phyloP scores from a whole-genome alignment of 2,113 vertebrate genomes.

The Tylochromis polylepis region DNA sequence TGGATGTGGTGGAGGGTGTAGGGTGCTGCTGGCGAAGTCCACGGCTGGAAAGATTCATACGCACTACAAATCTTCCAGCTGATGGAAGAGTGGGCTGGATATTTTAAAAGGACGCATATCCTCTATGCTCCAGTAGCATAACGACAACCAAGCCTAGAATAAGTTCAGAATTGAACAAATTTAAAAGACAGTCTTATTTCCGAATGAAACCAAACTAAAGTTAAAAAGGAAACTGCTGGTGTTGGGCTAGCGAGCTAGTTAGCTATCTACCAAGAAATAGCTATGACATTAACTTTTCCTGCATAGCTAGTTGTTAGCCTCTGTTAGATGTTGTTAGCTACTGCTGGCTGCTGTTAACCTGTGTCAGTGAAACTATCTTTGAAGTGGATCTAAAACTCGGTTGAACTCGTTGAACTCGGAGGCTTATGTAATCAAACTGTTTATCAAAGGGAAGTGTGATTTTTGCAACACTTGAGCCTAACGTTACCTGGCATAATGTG shows the following conservation, averaged over 20 bases:
- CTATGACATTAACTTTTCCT: fast-evolving
- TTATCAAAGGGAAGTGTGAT: background rate
- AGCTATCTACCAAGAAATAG: background rate
- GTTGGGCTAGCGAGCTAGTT: background rate
- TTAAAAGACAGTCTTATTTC: background rate
- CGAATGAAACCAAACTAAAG: background rate
- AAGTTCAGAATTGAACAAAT: background rate
- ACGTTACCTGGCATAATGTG: background rate
- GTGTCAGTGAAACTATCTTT: fast-evolving
- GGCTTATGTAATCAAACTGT: background rate
- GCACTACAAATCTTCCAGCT: background rate
- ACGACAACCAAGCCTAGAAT: background rate
- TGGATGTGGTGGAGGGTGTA: background rate
- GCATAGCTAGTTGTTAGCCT: background rate
- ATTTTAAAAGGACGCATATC: background rate
- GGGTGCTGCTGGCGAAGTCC: background rate
- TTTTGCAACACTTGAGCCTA: background rate
- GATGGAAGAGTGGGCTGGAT: background rate
- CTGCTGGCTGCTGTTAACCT: background rate
- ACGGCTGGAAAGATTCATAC: constrained; percentile 16
- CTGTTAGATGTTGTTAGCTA: background rate
- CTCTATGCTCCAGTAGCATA: background rate
- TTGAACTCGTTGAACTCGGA: background rate
- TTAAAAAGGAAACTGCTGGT: background rate
- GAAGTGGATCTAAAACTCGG: fast-evolving